These are phyloP conservation scores for Melanchra persicariae DNA, from an alignment of 2,888 invertebrate species.

Conservation along the genomic window DNA sequence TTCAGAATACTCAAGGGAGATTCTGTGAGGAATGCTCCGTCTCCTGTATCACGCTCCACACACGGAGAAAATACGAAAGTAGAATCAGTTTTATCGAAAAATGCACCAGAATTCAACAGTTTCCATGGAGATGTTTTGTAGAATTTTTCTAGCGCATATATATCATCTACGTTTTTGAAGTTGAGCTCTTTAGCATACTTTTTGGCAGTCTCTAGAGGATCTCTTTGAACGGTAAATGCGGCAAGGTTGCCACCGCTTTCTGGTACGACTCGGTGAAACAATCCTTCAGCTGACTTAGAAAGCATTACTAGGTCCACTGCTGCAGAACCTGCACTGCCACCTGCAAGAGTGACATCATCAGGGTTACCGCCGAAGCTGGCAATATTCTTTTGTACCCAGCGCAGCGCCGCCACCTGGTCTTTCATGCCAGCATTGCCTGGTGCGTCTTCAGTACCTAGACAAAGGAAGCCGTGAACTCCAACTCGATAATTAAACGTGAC, in stretches of 20 bases:
- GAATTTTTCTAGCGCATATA: too few relatives aligned
- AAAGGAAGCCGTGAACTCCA: constrained; percentile 69
- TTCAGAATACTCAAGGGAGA: too few relatives aligned
- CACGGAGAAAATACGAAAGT: too few relatives aligned
- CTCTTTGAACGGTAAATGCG: constrained; percentile 65
- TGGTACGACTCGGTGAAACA: constrained; percentile 72
- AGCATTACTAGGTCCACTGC: constrained; percentile 70
- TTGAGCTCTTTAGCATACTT: constrained; percentile 54
- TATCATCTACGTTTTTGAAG: too few relatives aligned
- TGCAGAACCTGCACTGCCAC: constrained; percentile 71
- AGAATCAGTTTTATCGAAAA: too few relatives aligned
- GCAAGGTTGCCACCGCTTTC: constrained; percentile 72
- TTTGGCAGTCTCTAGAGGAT: constrained; percentile 74
- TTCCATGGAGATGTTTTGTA: too few relatives aligned
- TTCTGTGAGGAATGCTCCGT: too few relatives aligned
- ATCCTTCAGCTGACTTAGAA: constrained; percentile 67
- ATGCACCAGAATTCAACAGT: too few relatives aligned
- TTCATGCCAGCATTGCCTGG: constrained; percentile 78
- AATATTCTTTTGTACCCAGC: constrained; percentile 75
- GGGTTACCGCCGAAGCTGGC: constrained; percentile 75
- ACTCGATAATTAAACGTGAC: constrained; percentile 72
- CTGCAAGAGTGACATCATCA: constrained; percentile 72
- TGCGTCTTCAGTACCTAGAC: constrained; percentile 70
- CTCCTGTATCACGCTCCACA: too few relatives aligned
- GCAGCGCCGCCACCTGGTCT: constrained; percentile 72